A percentile compares a stretch with the other conserved stretches of the same genome.
Evolutionary conservation across 2,797 vertebrate species (phyloP).

Genomic region (Phyllotis vaccarum): DNA sequence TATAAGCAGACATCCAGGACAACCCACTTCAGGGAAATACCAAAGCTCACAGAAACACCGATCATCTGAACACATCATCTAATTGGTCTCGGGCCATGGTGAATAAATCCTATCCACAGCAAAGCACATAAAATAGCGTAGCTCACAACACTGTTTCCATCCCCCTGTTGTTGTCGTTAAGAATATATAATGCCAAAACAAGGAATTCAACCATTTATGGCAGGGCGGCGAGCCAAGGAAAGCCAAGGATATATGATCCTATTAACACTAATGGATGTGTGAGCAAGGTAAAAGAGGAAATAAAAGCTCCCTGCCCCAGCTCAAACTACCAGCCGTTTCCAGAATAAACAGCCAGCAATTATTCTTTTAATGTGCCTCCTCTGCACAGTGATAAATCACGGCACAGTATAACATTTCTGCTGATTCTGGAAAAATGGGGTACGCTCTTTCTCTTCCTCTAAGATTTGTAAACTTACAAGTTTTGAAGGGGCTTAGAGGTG

Average conservation of each 20-base stretch:
- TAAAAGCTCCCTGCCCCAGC: conserved; percentile 32
- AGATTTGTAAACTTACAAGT: background rate
- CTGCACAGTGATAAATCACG: conserved; percentile 59
- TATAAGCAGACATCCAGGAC: conserved; percentile 9
- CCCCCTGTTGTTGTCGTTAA: conserved; percentile 51
- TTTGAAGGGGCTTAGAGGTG: background rate
- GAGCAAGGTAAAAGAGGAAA: conserved; percentile 71
- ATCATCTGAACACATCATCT: conserved; percentile 66
- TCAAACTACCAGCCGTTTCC: conserved; percentile 25
- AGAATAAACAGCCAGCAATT: conserved; percentile 76
- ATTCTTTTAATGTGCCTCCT: conserved; percentile 70
- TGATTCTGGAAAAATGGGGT: conserved; percentile 39
- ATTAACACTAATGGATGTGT: conserved; percentile 75
- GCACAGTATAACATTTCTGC: conserved; percentile 49
- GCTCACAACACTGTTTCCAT: conserved; percentile 34
- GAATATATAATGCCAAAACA: conserved; percentile 69
- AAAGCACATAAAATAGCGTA: conserved; percentile 47
- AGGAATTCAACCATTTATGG: conserved; percentile 69
- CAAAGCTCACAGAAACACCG: conserved; percentile 66
- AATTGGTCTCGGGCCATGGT: conserved; percentile 38
- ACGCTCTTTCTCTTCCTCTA: background rate
- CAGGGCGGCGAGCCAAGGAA: conserved; percentile 73
- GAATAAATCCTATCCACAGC: conserved; percentile 66
- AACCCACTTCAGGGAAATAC: conserved; percentile 57
- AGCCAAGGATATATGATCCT: conserved; percentile 75